phyloP scores from a whole-genome alignment of 2,797 vertebrate genomes.

The Melanotaenia trifasciata region DNA sequence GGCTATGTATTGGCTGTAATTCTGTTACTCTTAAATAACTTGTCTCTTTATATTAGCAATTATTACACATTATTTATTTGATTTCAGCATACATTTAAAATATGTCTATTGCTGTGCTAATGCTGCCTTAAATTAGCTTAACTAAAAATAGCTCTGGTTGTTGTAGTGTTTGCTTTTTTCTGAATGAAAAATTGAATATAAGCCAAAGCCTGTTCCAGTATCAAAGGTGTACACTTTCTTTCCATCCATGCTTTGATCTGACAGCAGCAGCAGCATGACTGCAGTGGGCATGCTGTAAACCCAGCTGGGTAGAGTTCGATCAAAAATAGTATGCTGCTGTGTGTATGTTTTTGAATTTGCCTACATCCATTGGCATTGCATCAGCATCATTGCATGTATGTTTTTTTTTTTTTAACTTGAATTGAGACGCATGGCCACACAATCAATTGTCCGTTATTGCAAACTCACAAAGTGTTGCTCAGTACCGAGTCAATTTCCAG shows the following conservation, averaged over 20 bases:
- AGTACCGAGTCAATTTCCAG: neutral
- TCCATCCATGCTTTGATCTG: slow-evolving; percentile 48
- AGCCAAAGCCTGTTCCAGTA: slow-evolving; percentile 15
- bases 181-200: slow-evolving; percentile 26
- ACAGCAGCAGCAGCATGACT: slow-evolving; percentile 38
- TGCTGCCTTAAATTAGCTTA: slow-evolving; percentile 1
- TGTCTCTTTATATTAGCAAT: slow-evolving; percentile 45
- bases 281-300: slow-evolving; percentile 35
- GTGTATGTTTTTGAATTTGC: slow-evolving; percentile 21
- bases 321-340: slow-evolving; percentile 34
- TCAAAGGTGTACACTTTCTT: slow-evolving; percentile 39
- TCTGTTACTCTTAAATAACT: slow-evolving; percentile 60
- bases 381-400: neutral
- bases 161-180: slow-evolving; percentile 18
- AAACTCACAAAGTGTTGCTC: neutral
- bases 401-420: neutral
- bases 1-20: slow-evolving; percentile 62
- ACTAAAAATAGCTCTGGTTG: neutral
- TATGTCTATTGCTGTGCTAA: neutral
- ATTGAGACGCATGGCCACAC: neutral
- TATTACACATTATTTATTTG: slow-evolving; percentile 28
- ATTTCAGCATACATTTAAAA: slow-evolving; percentile 5
- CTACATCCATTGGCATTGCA: neutral
- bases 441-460: neutral
- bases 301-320: slow-evolving; percentile 40